These are phyloP conservation scores for Melanaphis sacchari DNA, from an alignment of 1,140 invertebrate species.

Conservation along the genomic window DNA sequence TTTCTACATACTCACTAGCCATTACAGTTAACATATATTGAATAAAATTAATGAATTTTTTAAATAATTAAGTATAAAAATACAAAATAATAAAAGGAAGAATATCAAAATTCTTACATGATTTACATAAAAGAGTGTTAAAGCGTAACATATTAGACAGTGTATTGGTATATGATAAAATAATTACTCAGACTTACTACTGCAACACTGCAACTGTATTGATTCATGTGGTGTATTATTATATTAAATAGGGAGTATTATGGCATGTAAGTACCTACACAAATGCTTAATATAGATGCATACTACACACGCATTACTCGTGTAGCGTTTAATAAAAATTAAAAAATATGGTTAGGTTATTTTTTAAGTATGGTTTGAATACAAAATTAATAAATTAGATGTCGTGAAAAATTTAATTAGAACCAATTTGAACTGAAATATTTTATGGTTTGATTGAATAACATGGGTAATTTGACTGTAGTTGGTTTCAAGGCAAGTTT, in stretches of 20 bases:
- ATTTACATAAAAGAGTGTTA: neutral
- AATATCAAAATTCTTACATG: neutral
- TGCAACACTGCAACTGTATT: neutral
- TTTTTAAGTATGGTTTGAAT: neutral
- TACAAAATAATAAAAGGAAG: neutral
- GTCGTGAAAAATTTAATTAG: neutral
- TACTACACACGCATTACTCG: neutral
- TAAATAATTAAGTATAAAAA: neutral
- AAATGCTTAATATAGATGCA: neutral
- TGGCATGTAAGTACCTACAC: neutral
- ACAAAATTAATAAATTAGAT: neutral
- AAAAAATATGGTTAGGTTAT: neutral
- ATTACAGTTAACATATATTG: too few species aligned
- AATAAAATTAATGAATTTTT: neutral
- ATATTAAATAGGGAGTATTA: neutral
- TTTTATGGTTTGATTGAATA: neutral
- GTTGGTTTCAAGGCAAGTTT: conserved; percentile 13
- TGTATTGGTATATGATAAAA: neutral
- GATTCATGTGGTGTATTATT: neutral
- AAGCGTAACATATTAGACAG: neutral
- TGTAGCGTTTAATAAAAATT: neutral
- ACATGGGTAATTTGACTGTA: neutral
- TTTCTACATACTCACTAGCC: neutral
- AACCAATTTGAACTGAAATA: neutral
- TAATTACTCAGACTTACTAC: too few species aligned